These are phyloP conservation scores for Pyxicephalus adspersus DNA, from an alignment of 2,113 vertebrate species.

Conservation along the genomic window DNA sequence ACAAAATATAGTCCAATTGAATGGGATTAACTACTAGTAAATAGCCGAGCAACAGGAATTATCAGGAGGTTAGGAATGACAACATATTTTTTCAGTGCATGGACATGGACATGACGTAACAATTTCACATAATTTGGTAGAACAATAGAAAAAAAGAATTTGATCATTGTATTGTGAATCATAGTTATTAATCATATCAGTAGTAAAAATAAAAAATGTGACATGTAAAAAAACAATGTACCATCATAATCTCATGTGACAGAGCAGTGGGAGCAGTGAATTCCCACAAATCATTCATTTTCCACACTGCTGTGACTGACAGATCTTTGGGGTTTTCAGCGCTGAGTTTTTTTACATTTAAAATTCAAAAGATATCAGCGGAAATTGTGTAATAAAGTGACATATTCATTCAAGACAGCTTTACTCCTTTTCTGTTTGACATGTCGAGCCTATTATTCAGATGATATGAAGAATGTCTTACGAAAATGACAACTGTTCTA, in stretches of 20 bases:
- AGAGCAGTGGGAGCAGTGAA: neutral
- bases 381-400: neutral
- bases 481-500: neutral
- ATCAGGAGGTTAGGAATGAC: too few relatives aligned
- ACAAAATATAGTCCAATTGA: too few relatives aligned
- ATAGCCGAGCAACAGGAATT: too few relatives aligned
- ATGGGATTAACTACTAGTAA: too few relatives aligned
- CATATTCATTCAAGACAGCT: neutral
- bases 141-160: too few relatives aligned
- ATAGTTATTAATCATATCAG: neutral
- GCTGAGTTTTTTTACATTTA: neutral
- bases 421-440: slow-evolving; percentile 6
- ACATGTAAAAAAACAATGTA: neutral
- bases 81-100: too few relatives aligned
- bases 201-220: neutral
- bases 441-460: slow-evolving; percentile 16
- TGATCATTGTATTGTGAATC: too few relatives aligned
- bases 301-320: slow-evolving; percentile 3
- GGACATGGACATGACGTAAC: too few relatives aligned
- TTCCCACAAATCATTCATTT: neutral
- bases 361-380: neutral
- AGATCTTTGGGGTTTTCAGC: neutral
- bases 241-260: neutral
- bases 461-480: neutral
- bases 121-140: too few relatives aligned